Percentiles rank a stretch among this genome's conserved stretches.
These are phyloP conservation scores for Chelonus insularis DNA, from an alignment of 1,140 invertebrate genomes.

Conservation along the genomic window DNA sequence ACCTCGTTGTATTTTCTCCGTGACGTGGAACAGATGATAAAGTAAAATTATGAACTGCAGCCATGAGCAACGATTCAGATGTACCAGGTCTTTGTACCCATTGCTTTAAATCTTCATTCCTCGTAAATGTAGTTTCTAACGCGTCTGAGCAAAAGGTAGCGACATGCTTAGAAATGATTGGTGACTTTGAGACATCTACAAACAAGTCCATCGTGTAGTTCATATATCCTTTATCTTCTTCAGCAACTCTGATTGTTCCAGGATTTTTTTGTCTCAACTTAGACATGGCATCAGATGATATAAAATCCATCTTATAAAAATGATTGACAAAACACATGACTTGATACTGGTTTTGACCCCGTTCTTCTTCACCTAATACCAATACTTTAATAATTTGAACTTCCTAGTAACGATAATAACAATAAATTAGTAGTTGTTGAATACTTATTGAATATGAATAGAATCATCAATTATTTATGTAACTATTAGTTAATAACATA, in stretches of 20 bases:
- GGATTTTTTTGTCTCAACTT: slow-evolving; percentile 87
- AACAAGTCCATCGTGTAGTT: slow-evolving; percentile 82
- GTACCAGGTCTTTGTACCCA: slow-evolving; percentile 74
- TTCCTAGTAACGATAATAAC: no score
- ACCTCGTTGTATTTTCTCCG: slow-evolving; percentile 42
- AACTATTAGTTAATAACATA: slow-evolving; percentile 60
- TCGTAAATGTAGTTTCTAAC: slow-evolving; percentile 74
- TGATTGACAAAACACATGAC: slow-evolving; percentile 90
- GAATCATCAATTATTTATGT: slow-evolving; percentile 1
- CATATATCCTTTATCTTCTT: slow-evolving; percentile 82
- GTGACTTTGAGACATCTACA: slow-evolving; percentile 68
- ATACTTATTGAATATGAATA: no score
- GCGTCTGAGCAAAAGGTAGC: slow-evolving; percentile 76
- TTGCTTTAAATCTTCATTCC: slow-evolving; percentile 75
- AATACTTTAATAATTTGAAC: slow-evolving; percentile 89
- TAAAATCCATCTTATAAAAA: slow-evolving; percentile 89
- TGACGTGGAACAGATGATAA: slow-evolving; percentile 58
- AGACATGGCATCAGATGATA: slow-evolving; percentile 95
- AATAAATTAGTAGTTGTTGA: no score
- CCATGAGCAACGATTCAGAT: slow-evolving; percentile 62
- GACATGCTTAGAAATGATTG: slow-evolving; percentile 75
- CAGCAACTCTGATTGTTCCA: slow-evolving; percentile 73
- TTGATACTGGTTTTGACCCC: slow-evolving; percentile 87
- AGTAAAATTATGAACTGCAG: slow-evolving; percentile 31
- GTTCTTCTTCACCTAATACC: slow-evolving; percentile 94